Evolutionary conservation across 2,113 vertebrate species (phyloP).

Genomic region (Microcebus jonahi): DNA sequence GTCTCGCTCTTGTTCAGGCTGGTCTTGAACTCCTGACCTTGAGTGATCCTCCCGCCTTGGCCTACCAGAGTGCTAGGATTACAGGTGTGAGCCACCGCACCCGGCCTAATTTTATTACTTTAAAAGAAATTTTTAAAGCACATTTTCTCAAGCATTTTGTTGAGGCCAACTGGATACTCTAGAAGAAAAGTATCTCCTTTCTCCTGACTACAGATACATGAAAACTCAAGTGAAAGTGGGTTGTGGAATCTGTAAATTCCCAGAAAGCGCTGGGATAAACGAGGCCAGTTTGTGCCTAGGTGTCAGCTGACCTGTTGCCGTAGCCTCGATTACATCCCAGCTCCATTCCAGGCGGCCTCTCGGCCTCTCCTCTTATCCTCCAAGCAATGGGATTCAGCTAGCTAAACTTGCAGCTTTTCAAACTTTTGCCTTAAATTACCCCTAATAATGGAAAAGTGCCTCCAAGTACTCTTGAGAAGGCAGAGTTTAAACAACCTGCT

Average conservation of each 20-base stretch:
- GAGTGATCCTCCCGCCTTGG: too few relatives aligned
- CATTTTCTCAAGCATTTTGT: slow-evolving; percentile 2
- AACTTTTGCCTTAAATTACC: not conserved
- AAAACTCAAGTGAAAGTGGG: not conserved
- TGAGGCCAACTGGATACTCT: not conserved
- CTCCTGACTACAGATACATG: not conserved
- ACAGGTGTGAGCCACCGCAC: too few relatives aligned
- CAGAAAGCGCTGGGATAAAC: not conserved
- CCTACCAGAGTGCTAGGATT: too few relatives aligned
- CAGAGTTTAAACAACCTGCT: not conserved
- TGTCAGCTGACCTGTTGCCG: not conserved
- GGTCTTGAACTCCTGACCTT: too few relatives aligned
- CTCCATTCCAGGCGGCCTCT: not conserved
- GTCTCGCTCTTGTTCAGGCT: too few relatives aligned
- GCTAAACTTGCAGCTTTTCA: not conserved
- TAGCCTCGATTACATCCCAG: not conserved
- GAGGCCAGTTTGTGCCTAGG: not conserved
- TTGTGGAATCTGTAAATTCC: not conserved
- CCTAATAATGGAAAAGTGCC: not conserved
- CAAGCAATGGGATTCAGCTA: not conserved
- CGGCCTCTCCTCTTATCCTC: not conserved
- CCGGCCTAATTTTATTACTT: not conserved
- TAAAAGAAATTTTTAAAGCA: not conserved
- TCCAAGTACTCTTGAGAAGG: not conserved
- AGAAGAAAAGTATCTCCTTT: not conserved